Percentiles rank a stretch among this genome's conserved stretches.
Evolutionary conservation across 1,140 invertebrate species (phyloP).

Genomic region (Listronotus oregonensis): DNA sequence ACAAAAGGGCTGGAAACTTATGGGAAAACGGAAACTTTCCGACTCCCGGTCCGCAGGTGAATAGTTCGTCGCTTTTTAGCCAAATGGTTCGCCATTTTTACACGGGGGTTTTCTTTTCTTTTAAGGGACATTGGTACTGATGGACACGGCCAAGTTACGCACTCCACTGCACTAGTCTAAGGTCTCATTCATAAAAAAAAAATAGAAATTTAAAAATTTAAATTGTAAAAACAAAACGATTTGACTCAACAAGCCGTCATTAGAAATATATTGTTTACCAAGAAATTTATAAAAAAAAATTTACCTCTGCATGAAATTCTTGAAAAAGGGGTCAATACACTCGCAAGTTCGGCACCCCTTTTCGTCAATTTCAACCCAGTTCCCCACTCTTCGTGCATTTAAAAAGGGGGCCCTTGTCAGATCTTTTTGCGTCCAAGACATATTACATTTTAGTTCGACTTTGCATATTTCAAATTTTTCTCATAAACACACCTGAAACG

Average conservation of each 20-base stretch:
- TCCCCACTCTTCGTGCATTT: slow-evolving; percentile 69
- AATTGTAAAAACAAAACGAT: not conserved
- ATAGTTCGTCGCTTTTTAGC: slow-evolving; percentile 61
- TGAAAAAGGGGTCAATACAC: slow-evolving; percentile 78
- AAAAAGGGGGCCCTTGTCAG: slow-evolving; percentile 62
- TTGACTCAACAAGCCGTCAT: too few species aligned
- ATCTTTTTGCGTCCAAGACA: slow-evolving; percentile 54
- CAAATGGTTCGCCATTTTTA: slow-evolving; percentile 67
- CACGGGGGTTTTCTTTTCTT: slow-evolving; percentile 75
- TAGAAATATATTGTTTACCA: too few species aligned
- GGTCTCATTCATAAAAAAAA: slow-evolving; percentile 63
- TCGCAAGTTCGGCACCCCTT: slow-evolving; percentile 76
- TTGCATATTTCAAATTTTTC: slow-evolving; percentile 74
- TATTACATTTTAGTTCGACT: slow-evolving; percentile 56
- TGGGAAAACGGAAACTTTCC: slow-evolving; percentile 77
- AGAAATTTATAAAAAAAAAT: slow-evolving; percentile 5
- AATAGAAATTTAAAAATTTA: not conserved
- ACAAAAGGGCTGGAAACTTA: slow-evolving; percentile 80
- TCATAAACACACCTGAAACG: slow-evolving; percentile 73
- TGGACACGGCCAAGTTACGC: slow-evolving; percentile 66
- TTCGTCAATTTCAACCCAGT: slow-evolving; percentile 70
- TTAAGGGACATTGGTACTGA: slow-evolving; percentile 80
- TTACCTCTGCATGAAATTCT: slow-evolving; percentile 70
- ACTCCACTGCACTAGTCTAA: slow-evolving; percentile 62
- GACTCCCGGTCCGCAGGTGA: slow-evolving; percentile 76